These are phyloP conservation scores for Delia radicum DNA, from an alignment of 1,140 invertebrate genomes.

Conservation along the genomic window DNA sequence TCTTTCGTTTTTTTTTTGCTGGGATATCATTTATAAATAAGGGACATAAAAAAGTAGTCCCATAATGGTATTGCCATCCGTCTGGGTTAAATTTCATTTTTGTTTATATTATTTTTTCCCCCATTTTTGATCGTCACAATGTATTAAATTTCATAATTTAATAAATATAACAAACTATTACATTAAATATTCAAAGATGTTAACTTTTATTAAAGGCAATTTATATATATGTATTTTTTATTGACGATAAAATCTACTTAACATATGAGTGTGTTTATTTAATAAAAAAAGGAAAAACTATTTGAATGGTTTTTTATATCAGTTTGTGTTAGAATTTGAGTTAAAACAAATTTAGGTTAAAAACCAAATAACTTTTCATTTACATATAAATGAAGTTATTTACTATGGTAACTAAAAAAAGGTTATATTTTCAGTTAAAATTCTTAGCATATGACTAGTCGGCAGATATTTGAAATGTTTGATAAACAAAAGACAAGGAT, in stretches of 20 bases:
- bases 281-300: background rate
- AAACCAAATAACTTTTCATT: background rate
- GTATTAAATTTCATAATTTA: background rate
- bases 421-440: background rate
- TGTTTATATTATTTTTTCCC: too few relatives aligned
- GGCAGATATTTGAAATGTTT: background rate
- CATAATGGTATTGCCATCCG: too few relatives aligned
- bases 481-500: background rate
- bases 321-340: background rate
- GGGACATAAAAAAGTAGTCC: too few relatives aligned
- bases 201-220: constrained; percentile 9
- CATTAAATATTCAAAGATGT: constrained; percentile 11
- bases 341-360: background rate
- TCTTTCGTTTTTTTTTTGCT: too few relatives aligned
- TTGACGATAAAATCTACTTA: background rate
- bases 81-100: too few relatives aligned
- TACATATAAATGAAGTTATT: constrained; percentile 21
- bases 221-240: constrained; percentile 7
- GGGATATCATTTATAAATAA: too few relatives aligned
- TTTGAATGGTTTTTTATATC: background rate
- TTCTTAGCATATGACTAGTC: background rate
- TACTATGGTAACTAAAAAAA: background rate
- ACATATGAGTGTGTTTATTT: constrained; percentile 6
- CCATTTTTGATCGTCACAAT: too few relatives aligned
- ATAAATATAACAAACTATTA: background rate